phyloP scores from a whole-genome alignment of 2,113 vertebrate genomes.

The Sigmodon hispidus region DNA sequence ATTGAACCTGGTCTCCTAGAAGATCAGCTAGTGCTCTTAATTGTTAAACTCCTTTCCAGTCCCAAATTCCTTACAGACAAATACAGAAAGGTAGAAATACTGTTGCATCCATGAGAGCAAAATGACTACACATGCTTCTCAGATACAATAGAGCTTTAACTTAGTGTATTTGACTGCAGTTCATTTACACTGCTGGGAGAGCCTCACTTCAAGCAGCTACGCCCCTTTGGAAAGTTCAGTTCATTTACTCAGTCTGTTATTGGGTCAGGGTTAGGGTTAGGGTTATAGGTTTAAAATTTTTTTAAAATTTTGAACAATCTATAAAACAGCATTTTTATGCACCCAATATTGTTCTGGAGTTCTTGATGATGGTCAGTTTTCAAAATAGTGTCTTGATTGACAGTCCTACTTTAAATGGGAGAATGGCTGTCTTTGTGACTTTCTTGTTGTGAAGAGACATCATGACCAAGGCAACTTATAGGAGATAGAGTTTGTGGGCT shows the following conservation, averaged over 20 bases:
- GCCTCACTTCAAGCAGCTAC: not conserved
- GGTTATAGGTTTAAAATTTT: too few relatives aligned
- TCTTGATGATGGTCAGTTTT: not conserved
- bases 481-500: not conserved
- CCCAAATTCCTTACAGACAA: not conserved
- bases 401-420: not conserved
- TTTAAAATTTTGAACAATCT: not conserved
- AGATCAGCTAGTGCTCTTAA: not conserved
- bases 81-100: not conserved
- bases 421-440: not conserved
- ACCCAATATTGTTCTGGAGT: not conserved
- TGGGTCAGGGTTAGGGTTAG: too few relatives aligned
- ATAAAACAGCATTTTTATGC: constrained; percentile 7
- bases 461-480: not conserved
- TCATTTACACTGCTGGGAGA: not conserved
- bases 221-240: constrained; percentile 15
- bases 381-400: not conserved
- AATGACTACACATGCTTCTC: not conserved
- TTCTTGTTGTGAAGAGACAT: too few relatives aligned
- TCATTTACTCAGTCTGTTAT: constrained; percentile 21
- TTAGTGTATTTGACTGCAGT: not conserved
- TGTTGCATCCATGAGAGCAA: not conserved
- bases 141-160: not conserved
- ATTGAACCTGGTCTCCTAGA: not conserved
- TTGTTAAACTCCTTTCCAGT: too few relatives aligned